Evolutionary conservation across 2,888 invertebrate genomes (phyloP).

Genomic region (Athalia cordata): DNA sequence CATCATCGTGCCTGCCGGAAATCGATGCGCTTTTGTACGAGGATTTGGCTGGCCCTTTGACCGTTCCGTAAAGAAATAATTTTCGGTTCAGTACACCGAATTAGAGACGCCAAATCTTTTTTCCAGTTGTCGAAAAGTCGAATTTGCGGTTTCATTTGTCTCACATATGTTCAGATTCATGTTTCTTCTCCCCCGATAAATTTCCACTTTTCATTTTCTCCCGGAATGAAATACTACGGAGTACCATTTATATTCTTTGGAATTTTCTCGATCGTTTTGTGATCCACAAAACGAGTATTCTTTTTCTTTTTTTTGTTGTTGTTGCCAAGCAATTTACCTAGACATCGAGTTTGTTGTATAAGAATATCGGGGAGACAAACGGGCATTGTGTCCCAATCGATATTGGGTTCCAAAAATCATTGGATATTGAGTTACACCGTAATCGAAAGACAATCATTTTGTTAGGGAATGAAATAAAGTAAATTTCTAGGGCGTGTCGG

Average conservation of each 20-base stretch:
- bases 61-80: conserved; percentile 30
- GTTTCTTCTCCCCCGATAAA: too few relatives aligned
- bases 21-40: conserved; percentile 42
- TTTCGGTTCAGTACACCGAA: conserved; percentile 12
- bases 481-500: conserved; percentile 63
- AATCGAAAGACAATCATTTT: conserved; percentile 64
- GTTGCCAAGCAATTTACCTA: conserved; percentile 9
- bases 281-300: background rate
- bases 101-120: background rate
- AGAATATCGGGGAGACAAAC: background rate
- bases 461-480: conserved; percentile 57
- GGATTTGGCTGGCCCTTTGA: conserved; percentile 36
- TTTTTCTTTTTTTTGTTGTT: too few relatives aligned
- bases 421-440: conserved; percentile 65
- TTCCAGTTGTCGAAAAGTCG: background rate
- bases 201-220: too few relatives aligned
- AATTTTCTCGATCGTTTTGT: too few relatives aligned
- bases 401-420: conserved; percentile 44
- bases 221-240: too few relatives aligned
- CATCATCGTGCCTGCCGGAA: conserved; percentile 28
- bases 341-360: background rate
- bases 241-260: too few relatives aligned
- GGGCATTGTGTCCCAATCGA: conserved; percentile 42
- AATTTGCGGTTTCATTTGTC: too few relatives aligned
- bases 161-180: too few relatives aligned